Conservation (phyloP, 2,888 invertebrate genomes). For the Idaea biselata region DNA sequence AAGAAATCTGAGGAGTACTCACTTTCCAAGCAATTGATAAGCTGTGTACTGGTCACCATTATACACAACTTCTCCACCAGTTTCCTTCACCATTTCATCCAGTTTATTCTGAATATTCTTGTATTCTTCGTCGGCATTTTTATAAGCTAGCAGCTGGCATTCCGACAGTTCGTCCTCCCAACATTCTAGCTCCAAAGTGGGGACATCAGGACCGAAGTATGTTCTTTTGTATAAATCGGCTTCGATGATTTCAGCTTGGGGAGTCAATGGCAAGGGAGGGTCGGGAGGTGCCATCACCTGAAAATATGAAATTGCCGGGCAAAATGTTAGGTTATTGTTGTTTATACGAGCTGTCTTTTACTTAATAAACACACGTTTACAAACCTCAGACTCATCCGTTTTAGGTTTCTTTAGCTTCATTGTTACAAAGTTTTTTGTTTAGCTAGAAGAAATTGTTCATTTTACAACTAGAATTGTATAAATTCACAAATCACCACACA, state of each 20-base stretch:
- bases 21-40: slow-evolving; percentile 82
- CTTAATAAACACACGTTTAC: slow-evolving; percentile 15
- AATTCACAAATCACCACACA: slow-evolving; percentile 8
- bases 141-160: slow-evolving; percentile 82
- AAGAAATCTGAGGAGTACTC: slow-evolving; percentile 35
- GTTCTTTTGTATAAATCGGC: slow-evolving; percentile 71
- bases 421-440: background rate
- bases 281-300: slow-evolving; percentile 35
- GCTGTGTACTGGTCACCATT: slow-evolving; percentile 84
- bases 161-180: slow-evolving; percentile 86
- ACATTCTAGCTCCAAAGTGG: slow-evolving; percentile 84
- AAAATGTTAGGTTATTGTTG: slow-evolving; percentile 3
- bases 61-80: slow-evolving; percentile 83
- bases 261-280: slow-evolving; percentile 36
- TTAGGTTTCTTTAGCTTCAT: slow-evolving; percentile 69
- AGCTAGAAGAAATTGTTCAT: background rate
- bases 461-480: background rate
- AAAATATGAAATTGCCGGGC: slow-evolving; percentile 17
- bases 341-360: slow-evolving; percentile 12
- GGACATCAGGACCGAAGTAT: slow-evolving; percentile 76
- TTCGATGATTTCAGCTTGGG: slow-evolving; percentile 73
- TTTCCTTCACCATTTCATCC: slow-evolving; percentile 79
- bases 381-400: slow-evolving; percentile 52
- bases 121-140: slow-evolving; percentile 84
- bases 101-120: slow-evolving; percentile 82